These are phyloP conservation scores for Actinopyga echinites DNA, from an alignment of 53 echinoderm and acorn worm genomes.

Conservation along the genomic window DNA sequence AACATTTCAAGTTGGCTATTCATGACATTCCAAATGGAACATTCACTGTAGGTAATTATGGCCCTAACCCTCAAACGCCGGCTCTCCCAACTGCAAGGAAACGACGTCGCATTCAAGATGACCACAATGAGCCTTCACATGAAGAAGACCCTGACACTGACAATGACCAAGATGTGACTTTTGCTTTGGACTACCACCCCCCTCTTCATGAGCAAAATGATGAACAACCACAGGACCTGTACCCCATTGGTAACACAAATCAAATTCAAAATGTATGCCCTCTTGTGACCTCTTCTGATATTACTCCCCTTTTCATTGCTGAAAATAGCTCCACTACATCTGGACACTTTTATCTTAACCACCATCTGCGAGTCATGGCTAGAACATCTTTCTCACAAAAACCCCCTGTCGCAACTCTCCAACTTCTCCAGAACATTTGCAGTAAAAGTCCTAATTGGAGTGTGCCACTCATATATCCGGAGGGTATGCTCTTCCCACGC, in stretches of 20 bases:
- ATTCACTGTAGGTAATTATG: constrained; percentile 51
- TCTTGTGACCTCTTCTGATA: constrained; percentile 17
- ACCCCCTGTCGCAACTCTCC: constrained; percentile 48
- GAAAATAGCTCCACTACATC: constrained; percentile 51
- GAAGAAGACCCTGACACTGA: constrained; percentile 1
- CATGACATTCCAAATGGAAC: background rate
- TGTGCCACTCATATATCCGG: constrained; percentile 53
- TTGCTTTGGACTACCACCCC: constrained; percentile 34
- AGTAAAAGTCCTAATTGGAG: constrained; percentile 43
- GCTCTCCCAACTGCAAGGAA: constrained; percentile 9
- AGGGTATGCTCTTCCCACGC: constrained; percentile 55
- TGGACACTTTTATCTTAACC: constrained; percentile 53
- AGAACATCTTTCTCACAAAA: constrained; percentile 42
- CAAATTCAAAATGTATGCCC: constrained; percentile 35
- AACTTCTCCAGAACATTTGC: constrained; percentile 51
- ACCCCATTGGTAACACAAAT: constrained; percentile 48
- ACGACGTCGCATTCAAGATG: background rate
- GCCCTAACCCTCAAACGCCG: constrained; percentile 20
- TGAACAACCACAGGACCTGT: constrained; percentile 35
- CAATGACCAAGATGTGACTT: constrained; percentile 1
- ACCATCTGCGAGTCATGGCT: constrained; percentile 54
- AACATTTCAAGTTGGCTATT: constrained; percentile 36
- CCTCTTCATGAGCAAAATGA: background rate
- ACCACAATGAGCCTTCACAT: background rate
- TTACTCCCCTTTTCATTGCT: constrained; percentile 20